Base-by-base conservation (phyloP, 1,140 invertebrate species). In the Drosophila neocordata region DNA sequence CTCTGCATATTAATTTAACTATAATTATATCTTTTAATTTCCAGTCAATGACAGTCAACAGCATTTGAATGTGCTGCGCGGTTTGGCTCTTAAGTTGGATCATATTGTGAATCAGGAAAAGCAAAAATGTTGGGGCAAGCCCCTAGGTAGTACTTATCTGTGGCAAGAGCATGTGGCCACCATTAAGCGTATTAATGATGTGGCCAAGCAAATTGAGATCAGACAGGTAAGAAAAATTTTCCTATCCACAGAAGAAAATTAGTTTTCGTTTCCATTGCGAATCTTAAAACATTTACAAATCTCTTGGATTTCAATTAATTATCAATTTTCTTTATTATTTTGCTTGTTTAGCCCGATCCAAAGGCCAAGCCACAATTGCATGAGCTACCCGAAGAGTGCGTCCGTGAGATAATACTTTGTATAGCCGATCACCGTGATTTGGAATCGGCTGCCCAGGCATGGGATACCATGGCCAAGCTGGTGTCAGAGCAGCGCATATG, bases 361-460 rank as follows among this genome's bases (percentile, higher is more conserved):
- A 95, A 97, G 91, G 95, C 95, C 61, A 94, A 95, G 79, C 95
- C 96, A 8, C 96, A 96, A 81, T 94, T 99, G 81, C 94, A 96
- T 44, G 96, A 99, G 91, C 93, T 99, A 53, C 98, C 98, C 18
- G 95, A 97, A 84, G 98, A 99, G 91, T 97, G 98, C 85, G 94
- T 99, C 38, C 94, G 98, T 41, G 96, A 98, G 91, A 97, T 99
- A 58, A 93, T 99, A 53, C 92, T 97, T 11, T 94, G 97, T 88
- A 94, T 99, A 78, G 95, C 96, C 61, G 97, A 99, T 92, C 97
- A 99, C 92, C 95, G 95, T 87, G 98, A 99, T 92, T 94, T 99
- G 79, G 94, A 91, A 65, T 90, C 93, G 8, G 93, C 93, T 15
- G 93, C 93, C 15, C 91, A 92, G 69, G 93, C 96, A 3, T 96